Evolutionary conservation across 2,888 invertebrate species (phyloP), one percentile per base, ranked within the genome.

Genomic region (Neoscelio sp.): DNA sequence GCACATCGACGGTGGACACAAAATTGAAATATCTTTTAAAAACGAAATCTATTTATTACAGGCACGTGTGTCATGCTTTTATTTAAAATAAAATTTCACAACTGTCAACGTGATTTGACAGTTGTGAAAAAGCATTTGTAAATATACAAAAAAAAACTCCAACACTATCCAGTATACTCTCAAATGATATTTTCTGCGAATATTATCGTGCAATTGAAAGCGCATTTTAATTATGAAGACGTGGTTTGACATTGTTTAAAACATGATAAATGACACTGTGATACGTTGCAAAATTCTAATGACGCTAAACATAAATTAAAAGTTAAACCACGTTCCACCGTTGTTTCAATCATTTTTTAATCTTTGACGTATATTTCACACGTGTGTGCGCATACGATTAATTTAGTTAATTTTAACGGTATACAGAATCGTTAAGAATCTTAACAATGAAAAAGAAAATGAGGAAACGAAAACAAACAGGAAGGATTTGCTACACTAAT

Each of bases 401-500:
- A 28, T 35, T 48, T 50, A 60, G 50, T 7, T 70, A 70, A 48
- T 60, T 60, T 58, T 46, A 38, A 40, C 12, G 13, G 46, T 44
- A 46, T 35, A 13, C 58, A 33, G 48, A 28, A 30, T 48, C 28
- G 23, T 70, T 20, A 15, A 68, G 38, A 68, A 26, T 46, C 33
- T 65, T 12, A 35, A 3, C 23, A 20, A 5, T 46, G 10, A 23
- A 52, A 35, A 42, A 18, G 17, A 18, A 10, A 26, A 54, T 38
- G 30, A 54, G 20, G 20, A 46, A 30, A 68, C 8, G 2, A n/a
- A 54, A 38, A 20, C 15, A 35, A 38, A 54, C 38, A 54, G 8
- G 20, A 42, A 35, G 58, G 38, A 58, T 35, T 52, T 26, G 33
- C 50, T 38, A 35, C 15, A 42, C 38, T 46, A 56, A 52, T 40